Evolutionary conservation across 2,113 vertebrate genomes (phyloP).

Genomic region (Platycercus adscitus): DNA sequence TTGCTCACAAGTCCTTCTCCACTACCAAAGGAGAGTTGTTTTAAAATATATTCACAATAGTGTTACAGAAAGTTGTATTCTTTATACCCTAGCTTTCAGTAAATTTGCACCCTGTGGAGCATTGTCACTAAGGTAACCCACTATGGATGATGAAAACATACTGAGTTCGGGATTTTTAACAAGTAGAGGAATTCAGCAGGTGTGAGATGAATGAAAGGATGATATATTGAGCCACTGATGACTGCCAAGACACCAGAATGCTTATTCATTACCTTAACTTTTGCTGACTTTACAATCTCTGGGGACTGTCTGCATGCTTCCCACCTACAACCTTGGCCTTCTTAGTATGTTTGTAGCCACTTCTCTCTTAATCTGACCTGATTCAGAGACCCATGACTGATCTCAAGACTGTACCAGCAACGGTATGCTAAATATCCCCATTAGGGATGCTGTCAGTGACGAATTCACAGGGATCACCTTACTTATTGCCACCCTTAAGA

Average conservation of each 20-base stretch:
- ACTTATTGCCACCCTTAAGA: not conserved
- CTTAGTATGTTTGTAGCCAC: not conserved
- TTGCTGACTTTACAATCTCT: not conserved
- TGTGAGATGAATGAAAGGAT: not conserved
- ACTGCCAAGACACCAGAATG: not conserved
- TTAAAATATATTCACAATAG: not conserved
- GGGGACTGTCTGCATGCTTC: not conserved
- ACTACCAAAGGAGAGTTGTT: not conserved
- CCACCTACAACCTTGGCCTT: not conserved
- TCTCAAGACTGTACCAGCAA: not conserved
- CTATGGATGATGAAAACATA: not conserved
- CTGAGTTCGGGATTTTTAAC: not conserved
- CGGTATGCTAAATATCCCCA: not conserved
- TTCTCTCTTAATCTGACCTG: not conserved
- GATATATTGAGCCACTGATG: not conserved
- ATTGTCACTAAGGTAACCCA: not conserved
- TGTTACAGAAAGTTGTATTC: not conserved
- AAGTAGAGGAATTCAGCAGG: not conserved
- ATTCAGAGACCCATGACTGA: not conserved
- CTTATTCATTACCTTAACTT: not conserved
- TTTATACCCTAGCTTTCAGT: not conserved
- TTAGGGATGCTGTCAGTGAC: too few relatives aligned
- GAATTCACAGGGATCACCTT: not conserved
- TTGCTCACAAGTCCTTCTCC: not conserved
- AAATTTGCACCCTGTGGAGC: not conserved